These are phyloP conservation scores for human (Homo sapiens) DNA, from an alignment of 2,113 vertebrate genomes.

Conservation along the genomic window DNA sequence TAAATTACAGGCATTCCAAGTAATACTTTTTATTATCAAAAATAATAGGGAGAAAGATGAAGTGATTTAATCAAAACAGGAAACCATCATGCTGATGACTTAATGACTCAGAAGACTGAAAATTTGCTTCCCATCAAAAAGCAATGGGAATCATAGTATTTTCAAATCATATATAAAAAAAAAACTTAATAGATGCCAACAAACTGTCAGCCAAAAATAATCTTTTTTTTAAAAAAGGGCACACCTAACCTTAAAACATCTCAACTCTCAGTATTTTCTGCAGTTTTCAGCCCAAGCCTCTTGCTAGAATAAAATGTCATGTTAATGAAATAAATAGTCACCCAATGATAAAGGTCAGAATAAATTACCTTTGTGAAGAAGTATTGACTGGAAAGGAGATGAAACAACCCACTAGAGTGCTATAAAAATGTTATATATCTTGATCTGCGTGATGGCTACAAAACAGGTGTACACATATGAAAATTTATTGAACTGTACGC, in stretches of 20 bases:
- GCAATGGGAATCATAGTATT: neutral
- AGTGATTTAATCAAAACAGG: slow-evolving; percentile 11
- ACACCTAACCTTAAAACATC: neutral
- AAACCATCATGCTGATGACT: neutral
- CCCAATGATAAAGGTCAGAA: neutral
- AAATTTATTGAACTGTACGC: neutral
- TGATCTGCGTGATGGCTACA: neutral
- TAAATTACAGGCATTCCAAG: neutral
- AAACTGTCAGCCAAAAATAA: neutral
- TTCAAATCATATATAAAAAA: neutral
- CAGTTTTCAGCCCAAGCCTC: slow-evolving; percentile 5
- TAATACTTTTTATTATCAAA: neutral
- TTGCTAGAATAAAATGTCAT: neutral
- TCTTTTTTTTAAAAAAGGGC: neutral
- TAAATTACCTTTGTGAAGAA: neutral
- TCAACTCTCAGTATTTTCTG: neutral
- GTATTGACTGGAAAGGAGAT: neutral
- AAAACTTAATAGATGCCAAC: neutral
- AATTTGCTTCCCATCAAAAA: slow-evolving; percentile 24
- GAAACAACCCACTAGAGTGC: neutral
- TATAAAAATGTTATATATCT: neutral
- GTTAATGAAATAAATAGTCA: neutral
- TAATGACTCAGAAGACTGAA: neutral
- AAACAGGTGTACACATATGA: neutral
- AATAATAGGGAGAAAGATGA: neutral